Evolutionary conservation across 2,113 vertebrate genomes (phyloP).

Genomic region (Amia ocellicauda): DNA sequence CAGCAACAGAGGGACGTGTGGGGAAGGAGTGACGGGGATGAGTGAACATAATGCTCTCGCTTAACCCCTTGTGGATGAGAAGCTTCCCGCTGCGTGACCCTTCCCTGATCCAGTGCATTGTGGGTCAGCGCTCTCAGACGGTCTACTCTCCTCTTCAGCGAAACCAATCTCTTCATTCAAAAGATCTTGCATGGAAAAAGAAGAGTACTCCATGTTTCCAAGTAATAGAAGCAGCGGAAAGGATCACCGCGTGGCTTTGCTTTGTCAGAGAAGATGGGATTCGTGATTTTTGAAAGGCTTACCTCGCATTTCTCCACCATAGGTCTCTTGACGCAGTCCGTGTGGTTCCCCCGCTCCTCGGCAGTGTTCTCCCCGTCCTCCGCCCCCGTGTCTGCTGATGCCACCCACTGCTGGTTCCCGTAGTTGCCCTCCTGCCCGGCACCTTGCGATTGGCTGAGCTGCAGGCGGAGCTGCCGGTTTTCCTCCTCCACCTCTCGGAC

Average conservation of each 20-base stretch:
- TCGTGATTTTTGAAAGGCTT: no score
- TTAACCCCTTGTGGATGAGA: no score
- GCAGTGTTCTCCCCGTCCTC: constrained; percentile 61
- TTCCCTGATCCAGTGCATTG: no score
- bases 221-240: no score
- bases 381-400: constrained; percentile 63
- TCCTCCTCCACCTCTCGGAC: constrained; percentile 81
- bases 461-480: constrained; percentile 76
- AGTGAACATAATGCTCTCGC: no score
- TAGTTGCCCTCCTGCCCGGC: constrained; percentile 55
- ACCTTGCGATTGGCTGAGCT: constrained; percentile 69
- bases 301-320: constrained; percentile 86
- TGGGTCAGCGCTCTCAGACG: no score
- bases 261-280: no score
- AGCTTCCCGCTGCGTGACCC: constrained; percentile 46
- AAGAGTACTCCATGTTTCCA: no score
- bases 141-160: constrained; percentile 41
- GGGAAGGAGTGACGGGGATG: no score
- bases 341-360: constrained; percentile 67
- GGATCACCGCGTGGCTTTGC: no score
- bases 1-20: neutral
- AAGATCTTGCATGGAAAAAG: no score
- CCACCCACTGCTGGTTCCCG: constrained; percentile 69
- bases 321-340: constrained; percentile 67
- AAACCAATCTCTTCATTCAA: constrained; percentile 46